Conservation (phyloP, 2,888 invertebrate genomes). For the Taenaris catops region DNA sequence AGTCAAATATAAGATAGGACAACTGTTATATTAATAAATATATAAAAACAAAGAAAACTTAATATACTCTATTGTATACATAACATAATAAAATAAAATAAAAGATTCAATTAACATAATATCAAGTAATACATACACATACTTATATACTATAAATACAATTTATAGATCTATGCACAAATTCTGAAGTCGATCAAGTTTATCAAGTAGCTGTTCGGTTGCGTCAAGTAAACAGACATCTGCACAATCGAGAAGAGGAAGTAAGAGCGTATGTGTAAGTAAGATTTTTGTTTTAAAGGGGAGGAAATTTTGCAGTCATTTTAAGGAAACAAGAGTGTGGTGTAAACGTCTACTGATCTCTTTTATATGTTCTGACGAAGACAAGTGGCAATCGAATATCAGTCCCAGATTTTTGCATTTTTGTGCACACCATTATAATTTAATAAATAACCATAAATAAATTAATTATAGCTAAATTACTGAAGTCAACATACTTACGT, state of each 20-base stretch:
- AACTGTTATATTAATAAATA: too few relatives aligned
- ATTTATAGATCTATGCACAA: background rate
- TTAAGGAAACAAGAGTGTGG: slow-evolving; percentile 1
- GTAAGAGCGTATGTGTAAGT: slow-evolving; percentile 4
- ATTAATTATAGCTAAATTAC: too few relatives aligned
- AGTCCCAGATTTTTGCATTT: background rate
- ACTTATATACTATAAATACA: too few relatives aligned
- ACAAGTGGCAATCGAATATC: background rate
- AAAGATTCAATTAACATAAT: too few relatives aligned
- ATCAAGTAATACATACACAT: too few relatives aligned
- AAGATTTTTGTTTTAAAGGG: slow-evolving; percentile 3
- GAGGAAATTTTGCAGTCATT: slow-evolving; percentile 6
- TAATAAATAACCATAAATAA: too few relatives aligned
- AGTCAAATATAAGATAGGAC: too few relatives aligned
- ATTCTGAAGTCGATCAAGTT: background rate
- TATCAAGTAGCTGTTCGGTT: background rate
- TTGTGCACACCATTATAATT: too few relatives aligned
- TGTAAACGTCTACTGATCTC: background rate
- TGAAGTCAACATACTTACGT: too few relatives aligned
- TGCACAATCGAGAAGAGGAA: slow-evolving; percentile 6
- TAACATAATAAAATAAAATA: too few relatives aligned
- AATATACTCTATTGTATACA: too few relatives aligned
- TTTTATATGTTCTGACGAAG: background rate
- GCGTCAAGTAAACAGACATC: slow-evolving; percentile 1
- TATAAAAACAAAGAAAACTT: too few relatives aligned